A percentile compares a stretch with the other conserved stretches of the same genome.
Evolutionary conservation across 2,113 vertebrate genomes (phyloP).

Genomic region (Neotoma lepida): DNA sequence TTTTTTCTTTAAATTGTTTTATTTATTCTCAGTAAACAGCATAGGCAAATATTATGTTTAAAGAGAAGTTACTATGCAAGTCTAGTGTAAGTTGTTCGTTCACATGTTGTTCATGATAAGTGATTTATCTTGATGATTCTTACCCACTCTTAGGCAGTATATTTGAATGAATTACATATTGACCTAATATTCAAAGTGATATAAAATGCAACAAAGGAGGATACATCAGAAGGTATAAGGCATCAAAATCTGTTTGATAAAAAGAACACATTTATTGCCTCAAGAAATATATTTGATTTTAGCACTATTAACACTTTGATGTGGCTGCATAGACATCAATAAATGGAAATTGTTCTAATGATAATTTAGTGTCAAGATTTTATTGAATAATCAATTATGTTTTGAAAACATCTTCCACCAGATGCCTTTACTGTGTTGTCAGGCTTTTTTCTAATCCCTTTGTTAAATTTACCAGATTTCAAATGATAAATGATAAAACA

Average conservation of each 20-base stretch:
- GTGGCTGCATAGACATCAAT: rapidly evolving
- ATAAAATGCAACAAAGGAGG: background rate
- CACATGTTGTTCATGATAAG: background rate
- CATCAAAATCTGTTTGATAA: background rate
- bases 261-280: background rate
- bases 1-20: background rate
- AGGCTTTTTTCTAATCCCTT: background rate
- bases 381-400: background rate
- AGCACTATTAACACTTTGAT: background rate
- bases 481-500: background rate
- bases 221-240: background rate
- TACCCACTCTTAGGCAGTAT: too few species aligned
- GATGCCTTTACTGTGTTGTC: background rate
- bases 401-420: background rate
- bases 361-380: background rate
- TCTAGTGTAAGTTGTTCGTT: background rate
- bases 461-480: background rate
- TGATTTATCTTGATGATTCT: background rate
- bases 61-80: background rate
- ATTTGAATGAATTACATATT: background rate
- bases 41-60: background rate
- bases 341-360: background rate
- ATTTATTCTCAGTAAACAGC: background rate
- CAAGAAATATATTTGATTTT: background rate
- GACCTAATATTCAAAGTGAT: background rate